Base-by-base conservation (phyloP, 1,140 invertebrate species). In the Diorhabda sublineata region DNA sequence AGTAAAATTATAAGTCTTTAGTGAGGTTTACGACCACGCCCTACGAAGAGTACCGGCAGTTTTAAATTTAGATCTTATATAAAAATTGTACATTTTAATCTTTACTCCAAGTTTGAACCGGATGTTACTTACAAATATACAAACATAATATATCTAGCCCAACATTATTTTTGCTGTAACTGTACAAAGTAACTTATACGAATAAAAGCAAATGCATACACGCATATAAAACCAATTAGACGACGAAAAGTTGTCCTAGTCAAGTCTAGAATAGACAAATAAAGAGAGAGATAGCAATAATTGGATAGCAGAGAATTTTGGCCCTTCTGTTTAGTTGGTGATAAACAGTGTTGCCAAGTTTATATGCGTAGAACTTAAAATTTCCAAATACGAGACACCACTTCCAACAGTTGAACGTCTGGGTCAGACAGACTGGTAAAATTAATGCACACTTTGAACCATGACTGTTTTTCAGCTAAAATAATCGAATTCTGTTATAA, bases 181-280 rank as follows among this genome's bases (percentile, higher is more conserved):
- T 67, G 65, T 67, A 67, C 65, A 52, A 26, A 52, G 47, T 52
- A 4, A 8, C 47, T 52, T 52, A 52, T 52, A 52, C 47, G n/a
- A 52, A n/a, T n/a, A 52, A 52, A 52, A n/a, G 47, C 65, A 67
- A 42, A 60, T 58, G 58, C 58, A 67, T 64, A 64, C 43, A 64
- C 57, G 65, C 65, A 67, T 67, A 67, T 64, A 69, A 41, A 61
- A 68, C 66, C 62, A 72, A 72, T 67, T 69, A 72, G 64, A 69
- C 68, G 58, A 58, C 65, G 57, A 59, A 67, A 64, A 67, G 68
- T 72, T 72, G 71, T 69, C 71, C 71, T 72, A 67, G 66, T 67
- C 66, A 67, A 67, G 60, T 61, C 66, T 67, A 72, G 71, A 56
- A 67, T 67, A 72, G 68, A 66, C 66, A 62, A 72, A 72, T 59